Evolutionary conservation across 2,888 invertebrate species (phyloP), one percentile per base, ranked within the genome.

Genomic region (Philaethria dido): DNA sequence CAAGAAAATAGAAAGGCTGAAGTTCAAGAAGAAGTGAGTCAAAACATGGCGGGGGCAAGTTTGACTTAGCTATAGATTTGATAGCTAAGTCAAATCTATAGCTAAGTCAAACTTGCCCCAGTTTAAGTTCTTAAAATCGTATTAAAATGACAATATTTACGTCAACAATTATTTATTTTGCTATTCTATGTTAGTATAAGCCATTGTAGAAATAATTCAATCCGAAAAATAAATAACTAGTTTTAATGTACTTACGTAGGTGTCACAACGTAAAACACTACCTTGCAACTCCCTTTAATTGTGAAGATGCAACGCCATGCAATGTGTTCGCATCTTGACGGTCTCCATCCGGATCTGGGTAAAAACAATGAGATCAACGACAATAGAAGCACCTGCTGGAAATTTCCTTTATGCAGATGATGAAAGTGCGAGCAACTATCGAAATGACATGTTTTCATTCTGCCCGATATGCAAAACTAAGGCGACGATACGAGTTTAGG

Each of bases 341-440:
- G 13, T 47, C 60, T 60, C 33, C 57, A 18, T 62, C 69, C 62
- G 63, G 62, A 60, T 52, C 66, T 60, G 66, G 76, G 74, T 57
- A 68, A 54, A 18, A 69, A 85, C 86, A 85, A 85, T 80, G 72
- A 72, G 3, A 20, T 45, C 29, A 54, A 47, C 25, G 64, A 86
- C 82, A 87, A 87, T 79, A 81, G 78, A 83, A 72, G 75, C 86
- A 76, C 70, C 73, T 79, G 67, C 75, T 77, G 81, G 84, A 84
- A 85, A 80, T 75, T 69, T 73, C 74, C 76, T 72, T 73, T 74
- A 69, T 79, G 78, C 75, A 77, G 79, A 82, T 82, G 82, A 77
- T 77, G 77, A 77, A 73, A 79, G 77, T 77, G 76, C 75, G 66
- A 68, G 71, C 66, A 71, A 71, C 73, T 72, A 73, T 72, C 70